Evolutionary conservation across 1,140 invertebrate species (phyloP).

Genomic region (Cyclina sinensis): DNA sequence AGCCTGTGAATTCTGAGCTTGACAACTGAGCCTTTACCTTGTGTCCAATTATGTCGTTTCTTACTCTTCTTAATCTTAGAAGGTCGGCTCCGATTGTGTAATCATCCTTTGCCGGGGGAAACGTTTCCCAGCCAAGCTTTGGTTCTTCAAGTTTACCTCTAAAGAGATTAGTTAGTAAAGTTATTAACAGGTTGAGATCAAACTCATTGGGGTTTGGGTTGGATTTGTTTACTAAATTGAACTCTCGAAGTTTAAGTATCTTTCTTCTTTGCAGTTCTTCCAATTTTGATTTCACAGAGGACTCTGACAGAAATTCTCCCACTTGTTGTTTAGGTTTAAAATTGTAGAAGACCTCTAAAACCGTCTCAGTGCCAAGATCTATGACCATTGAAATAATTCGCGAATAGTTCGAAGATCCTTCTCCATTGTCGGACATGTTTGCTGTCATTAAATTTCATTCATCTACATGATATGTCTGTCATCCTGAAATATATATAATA

Average conservation of each 20-base stretch:
- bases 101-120: neutral
- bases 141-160: neutral
- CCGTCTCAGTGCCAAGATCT: neutral
- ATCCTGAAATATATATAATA: too few relatives aligned
- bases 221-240: neutral
- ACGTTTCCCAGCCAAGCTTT: neutral
- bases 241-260: neutral
- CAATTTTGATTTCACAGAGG: neutral
- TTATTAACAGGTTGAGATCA: neutral
- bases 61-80: neutral
- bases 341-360: neutral
- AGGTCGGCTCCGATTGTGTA: neutral
- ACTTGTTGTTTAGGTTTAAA: neutral
- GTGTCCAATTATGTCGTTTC: neutral
- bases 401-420: neutral
- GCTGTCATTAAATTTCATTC: too few relatives aligned
- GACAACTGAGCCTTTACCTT: neutral
- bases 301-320: neutral
- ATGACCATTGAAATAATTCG: neutral
- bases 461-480: too few relatives aligned
- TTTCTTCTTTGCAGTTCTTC: neutral
- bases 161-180: neutral
- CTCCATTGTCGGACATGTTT: neutral
- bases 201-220: neutral
- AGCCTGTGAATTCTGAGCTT: neutral